These are phyloP conservation scores for Aphelenchoides avenae DNA, from an alignment of 1,140 invertebrate genomes.

Conservation along the genomic window DNA sequence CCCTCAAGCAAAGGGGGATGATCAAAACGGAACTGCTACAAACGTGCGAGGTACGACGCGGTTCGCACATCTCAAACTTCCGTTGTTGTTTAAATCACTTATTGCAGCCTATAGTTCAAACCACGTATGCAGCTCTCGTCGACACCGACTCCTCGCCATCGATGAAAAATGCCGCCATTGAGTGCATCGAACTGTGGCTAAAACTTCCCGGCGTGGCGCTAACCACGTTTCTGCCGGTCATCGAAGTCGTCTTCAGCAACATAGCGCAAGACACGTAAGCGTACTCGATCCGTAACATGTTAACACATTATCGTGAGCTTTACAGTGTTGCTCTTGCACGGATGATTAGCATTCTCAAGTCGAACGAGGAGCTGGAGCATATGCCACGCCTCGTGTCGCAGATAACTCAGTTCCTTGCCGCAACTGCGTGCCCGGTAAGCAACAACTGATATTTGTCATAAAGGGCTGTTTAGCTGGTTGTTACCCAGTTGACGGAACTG, in stretches of 20 bases:
- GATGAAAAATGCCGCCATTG: conserved; percentile 16
- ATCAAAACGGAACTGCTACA: conserved; percentile 13
- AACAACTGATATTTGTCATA: too few species aligned
- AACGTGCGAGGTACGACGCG: not conserved
- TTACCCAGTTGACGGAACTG: conserved; percentile 6
- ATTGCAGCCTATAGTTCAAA: conserved; percentile 13
- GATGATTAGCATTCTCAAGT: conserved; percentile 15
- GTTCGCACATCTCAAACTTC: not conserved
- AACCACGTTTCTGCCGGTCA: conserved; percentile 2
- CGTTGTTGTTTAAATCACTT: not conserved
- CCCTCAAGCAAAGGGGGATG: conserved; percentile 11
- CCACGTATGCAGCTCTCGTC: conserved; percentile 4
- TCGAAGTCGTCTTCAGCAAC: conserved; percentile 10
- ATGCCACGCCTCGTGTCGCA: conserved; percentile 13
- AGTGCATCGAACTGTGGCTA: conserved; percentile 18
- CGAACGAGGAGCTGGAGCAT: conserved; percentile 1
- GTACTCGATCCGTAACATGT: not conserved
- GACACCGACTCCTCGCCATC: conserved; percentile 12
- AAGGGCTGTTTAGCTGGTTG: too few species aligned
- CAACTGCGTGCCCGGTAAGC: conserved; percentile 5
- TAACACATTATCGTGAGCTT: not conserved
- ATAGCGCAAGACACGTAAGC: conserved; percentile 18
- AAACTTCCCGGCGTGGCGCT: conserved; percentile 8
- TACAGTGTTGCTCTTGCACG: conserved; percentile 4
- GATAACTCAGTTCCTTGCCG: conserved; percentile 7